Conservation (phyloP, 2,888 invertebrate species). For the Cactoblastis cactorum region DNA sequence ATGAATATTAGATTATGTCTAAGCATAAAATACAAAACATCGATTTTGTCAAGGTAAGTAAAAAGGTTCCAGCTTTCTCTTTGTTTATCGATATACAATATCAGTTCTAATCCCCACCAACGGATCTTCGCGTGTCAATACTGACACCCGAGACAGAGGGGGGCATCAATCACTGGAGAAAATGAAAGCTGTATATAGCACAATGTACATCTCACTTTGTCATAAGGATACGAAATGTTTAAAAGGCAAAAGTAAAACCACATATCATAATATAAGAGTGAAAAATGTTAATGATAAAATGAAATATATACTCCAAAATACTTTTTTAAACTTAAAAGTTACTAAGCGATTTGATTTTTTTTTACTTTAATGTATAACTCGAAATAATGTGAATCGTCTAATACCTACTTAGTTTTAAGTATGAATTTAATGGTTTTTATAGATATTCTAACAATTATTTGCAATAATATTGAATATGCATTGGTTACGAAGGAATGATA, state of each 20-base stretch:
- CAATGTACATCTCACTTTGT: slow-evolving; percentile 45
- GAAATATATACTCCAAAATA: too few species aligned
- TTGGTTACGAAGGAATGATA: too few species aligned
- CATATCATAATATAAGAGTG: too few species aligned
- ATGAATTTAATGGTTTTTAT: too few species aligned
- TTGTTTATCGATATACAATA: slow-evolving; percentile 5
- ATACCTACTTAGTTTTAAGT: too few species aligned
- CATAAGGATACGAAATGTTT: slow-evolving; percentile 20
- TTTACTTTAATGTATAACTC: too few species aligned
- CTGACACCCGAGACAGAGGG: slow-evolving; percentile 29
- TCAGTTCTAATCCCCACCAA: slow-evolving; percentile 2
- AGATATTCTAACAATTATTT: too few species aligned
- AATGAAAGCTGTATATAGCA: slow-evolving; percentile 51
- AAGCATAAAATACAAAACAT: neutral
- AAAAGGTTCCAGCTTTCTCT: neutral
- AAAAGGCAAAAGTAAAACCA: neutral
- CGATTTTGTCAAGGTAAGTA: neutral
- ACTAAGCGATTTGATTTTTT: too few species aligned
- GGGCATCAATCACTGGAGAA: slow-evolving; percentile 64
- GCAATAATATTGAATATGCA: too few species aligned
- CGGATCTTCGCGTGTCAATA: slow-evolving; percentile 3
- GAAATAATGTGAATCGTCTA: too few species aligned
- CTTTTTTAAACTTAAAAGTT: too few species aligned
- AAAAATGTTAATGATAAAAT: too few species aligned
- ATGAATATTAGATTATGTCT: neutral